Evolutionary conservation across 2,888 invertebrate genomes (phyloP).

Genomic region (Ophioninae sp.): DNA sequence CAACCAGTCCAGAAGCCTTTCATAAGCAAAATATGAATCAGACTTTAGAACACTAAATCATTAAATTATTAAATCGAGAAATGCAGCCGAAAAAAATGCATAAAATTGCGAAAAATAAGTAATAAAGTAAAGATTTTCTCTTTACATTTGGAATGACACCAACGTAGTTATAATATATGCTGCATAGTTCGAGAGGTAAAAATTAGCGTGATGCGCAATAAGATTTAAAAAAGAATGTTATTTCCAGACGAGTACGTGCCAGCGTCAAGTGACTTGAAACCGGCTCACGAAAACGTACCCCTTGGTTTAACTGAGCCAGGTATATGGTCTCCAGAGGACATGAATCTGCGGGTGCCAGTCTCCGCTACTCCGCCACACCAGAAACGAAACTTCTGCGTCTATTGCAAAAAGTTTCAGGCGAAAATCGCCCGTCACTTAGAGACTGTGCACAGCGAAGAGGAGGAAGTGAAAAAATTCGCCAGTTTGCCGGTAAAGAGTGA

Average conservation of each 20-base stretch:
- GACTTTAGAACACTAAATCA: too few relatives aligned
- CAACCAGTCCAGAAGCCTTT: too few relatives aligned
- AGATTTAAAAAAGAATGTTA: background rate
- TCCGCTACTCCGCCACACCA: background rate
- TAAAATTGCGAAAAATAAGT: too few relatives aligned
- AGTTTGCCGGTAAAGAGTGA: conserved; percentile 25
- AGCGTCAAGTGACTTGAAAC: background rate
- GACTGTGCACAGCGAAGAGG: conserved; percentile 40
- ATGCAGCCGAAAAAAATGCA: too few relatives aligned
- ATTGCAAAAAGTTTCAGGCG: conserved; percentile 50
- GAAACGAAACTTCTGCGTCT: conserved; percentile 56
- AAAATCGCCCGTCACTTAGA: conserved; percentile 58
- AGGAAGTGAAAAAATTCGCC: conserved; percentile 55
- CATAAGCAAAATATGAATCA: too few relatives aligned
- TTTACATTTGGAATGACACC: too few relatives aligned
- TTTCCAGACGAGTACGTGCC: background rate
- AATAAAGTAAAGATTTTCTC: too few relatives aligned
- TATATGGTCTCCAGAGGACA: background rate
- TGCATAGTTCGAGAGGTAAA: too few relatives aligned
- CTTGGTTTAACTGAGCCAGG: background rate
- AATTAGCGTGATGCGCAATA: background rate
- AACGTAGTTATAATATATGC: too few relatives aligned
- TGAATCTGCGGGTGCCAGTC: background rate
- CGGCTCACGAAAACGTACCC: background rate
- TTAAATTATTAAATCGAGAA: too few relatives aligned